Percentiles rank a stretch among this genome's conserved stretches.
Evolutionary conservation across 2,797 vertebrate species (phyloP).

Genomic region (Sylvia borin): DNA sequence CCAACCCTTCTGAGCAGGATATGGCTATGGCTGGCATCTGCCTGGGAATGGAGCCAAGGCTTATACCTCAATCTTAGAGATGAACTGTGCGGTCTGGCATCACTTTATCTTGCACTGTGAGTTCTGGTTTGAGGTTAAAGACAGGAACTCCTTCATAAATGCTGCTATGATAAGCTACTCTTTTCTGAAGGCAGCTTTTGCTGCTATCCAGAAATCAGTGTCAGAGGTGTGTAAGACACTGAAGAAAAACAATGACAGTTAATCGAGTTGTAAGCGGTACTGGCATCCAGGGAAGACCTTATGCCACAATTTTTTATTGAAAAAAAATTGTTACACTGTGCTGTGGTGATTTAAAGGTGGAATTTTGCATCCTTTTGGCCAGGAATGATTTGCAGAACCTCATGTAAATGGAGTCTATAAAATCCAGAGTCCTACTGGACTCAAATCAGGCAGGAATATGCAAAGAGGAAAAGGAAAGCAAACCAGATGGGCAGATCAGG

Average conservation of each 20-base stretch:
- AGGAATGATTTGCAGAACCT: background rate
- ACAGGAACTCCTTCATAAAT: background rate
- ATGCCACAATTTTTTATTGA: background rate
- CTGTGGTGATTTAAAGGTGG: background rate
- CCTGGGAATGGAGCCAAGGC: background rate
- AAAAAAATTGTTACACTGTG: background rate
- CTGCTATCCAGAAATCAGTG: background rate
- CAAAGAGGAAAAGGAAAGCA: background rate
- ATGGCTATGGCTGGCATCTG: conserved; percentile 51
- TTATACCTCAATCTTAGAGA: background rate
- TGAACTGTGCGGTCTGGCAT: conserved; percentile 14
- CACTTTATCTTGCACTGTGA: background rate
- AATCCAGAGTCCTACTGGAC: background rate
- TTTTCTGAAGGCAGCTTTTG: background rate
- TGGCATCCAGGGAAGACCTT: background rate
- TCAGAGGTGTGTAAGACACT: background rate
- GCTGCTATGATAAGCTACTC: background rate
- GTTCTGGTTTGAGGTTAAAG: conserved; percentile 3
- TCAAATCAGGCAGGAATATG: background rate
- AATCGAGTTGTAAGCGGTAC: background rate
- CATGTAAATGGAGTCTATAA: background rate
- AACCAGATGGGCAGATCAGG: background rate
- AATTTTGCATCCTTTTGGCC: background rate
- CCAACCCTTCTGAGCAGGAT: background rate
- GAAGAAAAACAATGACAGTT: background rate